A percentile compares a stretch with the other conserved stretches of the same genome.
These are phyloP conservation scores for Tortrix viridana DNA, from an alignment of 2,888 invertebrate genomes.

Conservation along the genomic window DNA sequence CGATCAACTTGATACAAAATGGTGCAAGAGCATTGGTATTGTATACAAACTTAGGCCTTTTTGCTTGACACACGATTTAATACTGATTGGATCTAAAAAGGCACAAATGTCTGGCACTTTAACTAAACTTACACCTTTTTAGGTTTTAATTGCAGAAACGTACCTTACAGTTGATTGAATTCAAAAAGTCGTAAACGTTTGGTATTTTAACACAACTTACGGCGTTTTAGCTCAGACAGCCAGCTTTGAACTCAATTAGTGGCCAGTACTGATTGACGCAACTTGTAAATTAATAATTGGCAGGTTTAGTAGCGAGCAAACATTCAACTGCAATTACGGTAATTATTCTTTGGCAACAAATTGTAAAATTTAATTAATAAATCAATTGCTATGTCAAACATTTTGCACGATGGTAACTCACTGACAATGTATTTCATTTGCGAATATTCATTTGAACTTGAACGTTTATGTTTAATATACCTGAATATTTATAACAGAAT, in stretches of 20 bases:
- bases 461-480: neutral
- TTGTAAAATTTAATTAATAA: slow-evolving; percentile 20
- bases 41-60: neutral
- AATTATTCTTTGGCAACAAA: slow-evolving; percentile 15
- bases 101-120: too few relatives aligned
- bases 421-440: neutral
- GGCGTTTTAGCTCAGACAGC: neutral
- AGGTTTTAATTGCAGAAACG: too few relatives aligned
- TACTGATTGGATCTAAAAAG: too few relatives aligned
- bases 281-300: slow-evolving; percentile 21
- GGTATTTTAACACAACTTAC: neutral
- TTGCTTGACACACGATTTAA: neutral
- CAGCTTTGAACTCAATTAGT: neutral
- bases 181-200: too few relatives aligned
- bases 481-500: neutral
- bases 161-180: too few relatives aligned
- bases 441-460: neutral
- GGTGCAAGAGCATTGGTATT: neutral
- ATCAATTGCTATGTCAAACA: slow-evolving; percentile 7
- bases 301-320: slow-evolving; percentile 9
- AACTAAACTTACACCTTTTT: too few relatives aligned
- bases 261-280: slow-evolving; percentile 8
- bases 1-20: neutral
- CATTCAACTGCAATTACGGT: slow-evolving; percentile 12
- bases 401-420: neutral